Evolutionary conservation across 2,797 vertebrate genomes (phyloP).

Genomic region (Melanotaenia maccullochi): DNA sequence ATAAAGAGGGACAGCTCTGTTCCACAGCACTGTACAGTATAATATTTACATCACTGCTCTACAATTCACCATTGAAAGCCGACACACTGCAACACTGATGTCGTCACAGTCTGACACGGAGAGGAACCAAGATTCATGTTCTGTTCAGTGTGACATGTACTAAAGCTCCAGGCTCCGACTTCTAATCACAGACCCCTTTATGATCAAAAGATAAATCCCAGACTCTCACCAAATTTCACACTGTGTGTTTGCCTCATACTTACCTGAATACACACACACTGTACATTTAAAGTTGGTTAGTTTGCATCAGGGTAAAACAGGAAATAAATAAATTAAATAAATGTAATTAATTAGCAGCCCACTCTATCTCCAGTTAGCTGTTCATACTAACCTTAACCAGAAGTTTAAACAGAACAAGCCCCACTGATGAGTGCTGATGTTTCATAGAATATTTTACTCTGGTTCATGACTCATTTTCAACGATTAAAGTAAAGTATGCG

Average conservation of each 20-base stretch:
- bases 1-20: not conserved
- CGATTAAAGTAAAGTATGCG: not conserved
- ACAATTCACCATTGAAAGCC: not conserved
- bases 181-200: not conserved
- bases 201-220: not conserved
- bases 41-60: not conserved
- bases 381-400: not conserved
- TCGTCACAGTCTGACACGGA: not conserved
- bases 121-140: not conserved
- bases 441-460: not conserved
- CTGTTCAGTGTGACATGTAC: not conserved
- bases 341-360: not conserved
- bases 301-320: constrained; percentile 2
- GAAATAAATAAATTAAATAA: not conserved
- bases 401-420: not conserved
- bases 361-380: not conserved
- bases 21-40: not conserved
- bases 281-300: not conserved
- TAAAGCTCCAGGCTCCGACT: not conserved
- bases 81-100: not conserved
- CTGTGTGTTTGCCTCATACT: not conserved
- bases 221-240: not conserved
- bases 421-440: not conserved
- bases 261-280: not conserved
- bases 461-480: not conserved